Base-by-base conservation (phyloP, 2,888 invertebrate genomes). In the Drosophila neutralis region DNA sequence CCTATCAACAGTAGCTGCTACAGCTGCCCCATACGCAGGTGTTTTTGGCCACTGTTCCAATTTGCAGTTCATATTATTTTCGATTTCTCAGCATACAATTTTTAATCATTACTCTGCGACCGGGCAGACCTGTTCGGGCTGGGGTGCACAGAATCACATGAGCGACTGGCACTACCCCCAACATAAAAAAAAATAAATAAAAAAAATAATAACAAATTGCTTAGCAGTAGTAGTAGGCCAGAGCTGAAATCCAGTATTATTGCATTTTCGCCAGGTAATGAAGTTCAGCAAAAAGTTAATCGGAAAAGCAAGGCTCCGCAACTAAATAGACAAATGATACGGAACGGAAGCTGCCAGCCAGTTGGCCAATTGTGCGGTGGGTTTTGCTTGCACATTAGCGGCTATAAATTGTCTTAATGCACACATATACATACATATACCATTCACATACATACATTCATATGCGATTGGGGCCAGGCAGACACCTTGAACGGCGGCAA, bases 261-360 rank as follows among this genome's bases (percentile, higher is more conserved):
- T 87, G 80, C 86, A 85, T 87, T 86, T 89, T 85, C 80, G 86
- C 88, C 78, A 76, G 78, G 86, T 88, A 90, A 87, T 87, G 87
- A 90, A 87, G 90, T 90, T 87, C 87, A 90, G 80, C 88, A 83
- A 90, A 87, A 91, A 91, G 90, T 90, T 91, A 90, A 90, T 90
- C 90, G 86, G 90, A 91, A 90, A 90, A 84, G 79, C 87, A 78
- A 84, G 80, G 83, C 83, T 74, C 89, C 90, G 87, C 90, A 88
- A 83, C 87, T 85, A 86, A 87, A 89, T 84, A 91, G 91, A 92
- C 89, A 90, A 91, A 91, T 91, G 91, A 91, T 87, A 88, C 90
- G 92, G 92, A 92, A 91, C 91, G 92, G 91, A 91, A 91, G 91
- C 91, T 87, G 82, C 78, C 81, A 67, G 72, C 70, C 81, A 71